phyloP scores from a whole-genome alignment of 2,113 vertebrate species.

The Gopherus evgoodei region DNA sequence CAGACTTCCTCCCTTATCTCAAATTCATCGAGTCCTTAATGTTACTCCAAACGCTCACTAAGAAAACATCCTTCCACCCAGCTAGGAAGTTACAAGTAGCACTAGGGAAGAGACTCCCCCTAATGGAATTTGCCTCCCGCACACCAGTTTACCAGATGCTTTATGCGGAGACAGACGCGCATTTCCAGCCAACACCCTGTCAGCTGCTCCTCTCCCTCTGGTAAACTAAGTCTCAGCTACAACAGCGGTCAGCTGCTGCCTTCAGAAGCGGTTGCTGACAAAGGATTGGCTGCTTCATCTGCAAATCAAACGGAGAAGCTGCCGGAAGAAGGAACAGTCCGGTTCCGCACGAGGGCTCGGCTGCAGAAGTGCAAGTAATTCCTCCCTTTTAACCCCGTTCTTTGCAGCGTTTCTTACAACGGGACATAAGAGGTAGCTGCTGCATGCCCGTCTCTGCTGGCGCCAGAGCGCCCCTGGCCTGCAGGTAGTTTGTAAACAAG shows the following conservation, averaged over 20 bases:
- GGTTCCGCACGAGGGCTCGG: background rate
- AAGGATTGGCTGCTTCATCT: background rate
- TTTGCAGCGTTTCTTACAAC: background rate
- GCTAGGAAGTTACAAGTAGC: background rate
- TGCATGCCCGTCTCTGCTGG: too few relatives aligned
- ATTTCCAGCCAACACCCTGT: background rate
- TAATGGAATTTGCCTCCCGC: too few relatives aligned
- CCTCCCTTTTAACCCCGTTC: background rate
- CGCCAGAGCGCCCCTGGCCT: too few relatives aligned
- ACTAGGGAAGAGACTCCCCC: background rate
- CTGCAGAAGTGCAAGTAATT: background rate
- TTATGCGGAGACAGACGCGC: accelerated
- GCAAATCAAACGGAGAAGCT: background rate
- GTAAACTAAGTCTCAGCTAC: too few relatives aligned
- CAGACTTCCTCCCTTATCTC: background rate
- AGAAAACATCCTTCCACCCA: background rate
- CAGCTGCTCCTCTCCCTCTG: too few relatives aligned
- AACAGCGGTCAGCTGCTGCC: too few relatives aligned
- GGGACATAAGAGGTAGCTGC: too few relatives aligned
- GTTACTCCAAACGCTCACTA: background rate
- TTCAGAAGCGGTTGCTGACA: too few relatives aligned
- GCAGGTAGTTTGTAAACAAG: too few relatives aligned
- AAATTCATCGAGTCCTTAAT: background rate
- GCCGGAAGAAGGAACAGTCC: too few relatives aligned
- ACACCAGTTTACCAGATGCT: too few relatives aligned